Conservation (phyloP, 1,140 invertebrate species). For the Ganaspis sp. region DNA sequence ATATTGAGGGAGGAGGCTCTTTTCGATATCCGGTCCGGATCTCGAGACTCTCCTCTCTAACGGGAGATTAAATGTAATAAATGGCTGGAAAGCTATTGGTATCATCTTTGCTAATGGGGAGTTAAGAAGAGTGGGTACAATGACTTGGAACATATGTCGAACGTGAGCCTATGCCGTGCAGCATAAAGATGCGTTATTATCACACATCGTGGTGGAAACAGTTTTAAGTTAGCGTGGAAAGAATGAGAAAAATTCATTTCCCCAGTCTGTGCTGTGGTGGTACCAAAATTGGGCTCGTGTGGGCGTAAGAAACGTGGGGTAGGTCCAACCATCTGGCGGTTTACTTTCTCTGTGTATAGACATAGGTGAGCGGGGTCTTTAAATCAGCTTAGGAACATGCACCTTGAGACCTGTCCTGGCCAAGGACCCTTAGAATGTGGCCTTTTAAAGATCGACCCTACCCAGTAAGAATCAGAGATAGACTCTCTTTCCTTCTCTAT, state of each 20-base stretch:
- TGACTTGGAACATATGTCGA: constrained; percentile 64
- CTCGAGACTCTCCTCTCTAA: constrained; percentile 54
- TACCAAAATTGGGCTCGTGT: constrained; percentile 53
- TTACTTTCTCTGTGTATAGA: constrained; percentile 38
- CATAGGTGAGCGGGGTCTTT: constrained; percentile 62
- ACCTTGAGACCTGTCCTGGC: constrained; percentile 68
- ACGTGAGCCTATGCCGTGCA: constrained; percentile 44
- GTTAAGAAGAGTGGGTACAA: constrained; percentile 32
- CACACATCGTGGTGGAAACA: constrained; percentile 53
- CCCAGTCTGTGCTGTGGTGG: constrained; percentile 37
- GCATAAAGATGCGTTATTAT: constrained; percentile 71
- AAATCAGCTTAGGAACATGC: constrained; percentile 66
- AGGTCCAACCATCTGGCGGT: constrained; percentile 57
- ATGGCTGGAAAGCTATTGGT: neutral
- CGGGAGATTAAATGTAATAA: constrained; percentile 62
- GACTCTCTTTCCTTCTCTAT: constrained; percentile 21
- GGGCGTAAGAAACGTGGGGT: constrained; percentile 50
- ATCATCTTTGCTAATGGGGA: constrained; percentile 46
- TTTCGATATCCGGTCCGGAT: constrained; percentile 64
- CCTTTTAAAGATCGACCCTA: constrained; percentile 62
- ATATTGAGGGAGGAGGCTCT: constrained; percentile 59
- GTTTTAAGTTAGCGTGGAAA: constrained; percentile 37
- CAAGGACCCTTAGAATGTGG: constrained; percentile 62
- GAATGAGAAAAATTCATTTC: constrained; percentile 44
- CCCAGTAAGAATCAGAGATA: neutral